Conservation (phyloP, 2,113 vertebrate species). For the Dryoscopus gambensis region DNA sequence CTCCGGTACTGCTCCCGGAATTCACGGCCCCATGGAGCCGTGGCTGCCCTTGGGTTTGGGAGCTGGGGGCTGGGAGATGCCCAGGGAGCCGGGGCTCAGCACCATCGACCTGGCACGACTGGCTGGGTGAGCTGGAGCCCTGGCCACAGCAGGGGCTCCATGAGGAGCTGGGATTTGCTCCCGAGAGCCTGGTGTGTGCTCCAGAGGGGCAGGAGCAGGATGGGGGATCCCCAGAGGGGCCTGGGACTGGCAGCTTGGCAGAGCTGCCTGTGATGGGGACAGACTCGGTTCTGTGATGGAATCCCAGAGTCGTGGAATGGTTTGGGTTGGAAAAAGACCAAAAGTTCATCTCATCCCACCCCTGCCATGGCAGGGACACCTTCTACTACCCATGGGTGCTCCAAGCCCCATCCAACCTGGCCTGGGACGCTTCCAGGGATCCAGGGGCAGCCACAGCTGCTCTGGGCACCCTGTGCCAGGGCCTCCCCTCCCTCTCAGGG, state of each 20-base stretch:
- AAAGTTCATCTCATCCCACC: not conserved
- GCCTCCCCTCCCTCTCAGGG: not conserved
- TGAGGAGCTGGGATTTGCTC: not conserved
- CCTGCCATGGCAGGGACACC: not conserved
- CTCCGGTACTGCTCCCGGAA: not conserved
- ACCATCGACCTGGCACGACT: fast-evolving
- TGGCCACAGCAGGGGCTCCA: fast-evolving
- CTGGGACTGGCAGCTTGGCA: not conserved
- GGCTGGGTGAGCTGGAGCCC: not conserved
- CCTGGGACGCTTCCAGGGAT: not conserved
- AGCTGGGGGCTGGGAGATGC: not conserved
- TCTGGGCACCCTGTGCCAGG: not conserved
- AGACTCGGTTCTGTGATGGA: fast-evolving
- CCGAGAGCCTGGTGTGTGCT: fast-evolving
- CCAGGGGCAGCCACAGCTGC: not conserved
- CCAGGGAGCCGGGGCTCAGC: fast-evolving
- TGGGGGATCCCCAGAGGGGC: not conserved
- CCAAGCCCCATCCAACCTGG: not conserved
- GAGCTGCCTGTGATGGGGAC: not conserved
- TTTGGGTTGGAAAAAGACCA: not conserved
- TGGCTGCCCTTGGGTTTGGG: not conserved
- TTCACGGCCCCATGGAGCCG: not conserved
- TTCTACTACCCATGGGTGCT: fast-evolving
- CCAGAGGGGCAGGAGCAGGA: not conserved
- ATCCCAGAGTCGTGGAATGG: not conserved